These are phyloP conservation scores for Stenotaenia linearis DNA, from an alignment of 2,888 invertebrate genomes.

Conservation along the genomic window DNA sequence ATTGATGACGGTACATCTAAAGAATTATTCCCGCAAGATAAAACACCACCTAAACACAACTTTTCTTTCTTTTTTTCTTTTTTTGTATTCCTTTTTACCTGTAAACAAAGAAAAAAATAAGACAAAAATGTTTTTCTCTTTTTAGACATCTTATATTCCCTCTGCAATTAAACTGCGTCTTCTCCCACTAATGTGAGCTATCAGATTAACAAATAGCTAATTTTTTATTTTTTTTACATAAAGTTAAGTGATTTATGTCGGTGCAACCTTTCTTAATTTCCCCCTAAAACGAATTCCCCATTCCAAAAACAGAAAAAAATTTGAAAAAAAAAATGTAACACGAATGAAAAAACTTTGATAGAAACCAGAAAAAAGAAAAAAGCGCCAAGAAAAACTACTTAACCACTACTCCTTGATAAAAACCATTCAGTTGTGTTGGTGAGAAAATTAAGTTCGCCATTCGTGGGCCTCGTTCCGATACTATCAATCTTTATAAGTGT, in stretches of 20 bases:
- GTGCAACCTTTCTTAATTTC: background rate
- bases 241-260: background rate
- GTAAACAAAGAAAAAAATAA: background rate
- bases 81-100: background rate
- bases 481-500: background rate
- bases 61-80: background rate
- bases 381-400: background rate
- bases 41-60: background rate
- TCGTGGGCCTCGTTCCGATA: background rate
- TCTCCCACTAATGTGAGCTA: conserved; percentile 3
- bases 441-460: background rate
- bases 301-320: background rate
- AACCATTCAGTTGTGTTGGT: background rate
- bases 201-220: conserved; percentile 7
- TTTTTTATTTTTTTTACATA: background rate
- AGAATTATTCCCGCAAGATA: conserved; percentile 4
- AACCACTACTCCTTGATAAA: background rate
- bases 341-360: background rate
- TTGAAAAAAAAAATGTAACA: background rate
- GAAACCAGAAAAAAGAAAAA: background rate
- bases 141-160: background rate
- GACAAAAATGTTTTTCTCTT: background rate
- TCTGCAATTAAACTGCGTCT: conserved; percentile 1
- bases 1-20: background rate
- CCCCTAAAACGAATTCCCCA: background rate